Conservation (phyloP, 2,888 invertebrate species). For the Hymenopus coronatus region DNA sequence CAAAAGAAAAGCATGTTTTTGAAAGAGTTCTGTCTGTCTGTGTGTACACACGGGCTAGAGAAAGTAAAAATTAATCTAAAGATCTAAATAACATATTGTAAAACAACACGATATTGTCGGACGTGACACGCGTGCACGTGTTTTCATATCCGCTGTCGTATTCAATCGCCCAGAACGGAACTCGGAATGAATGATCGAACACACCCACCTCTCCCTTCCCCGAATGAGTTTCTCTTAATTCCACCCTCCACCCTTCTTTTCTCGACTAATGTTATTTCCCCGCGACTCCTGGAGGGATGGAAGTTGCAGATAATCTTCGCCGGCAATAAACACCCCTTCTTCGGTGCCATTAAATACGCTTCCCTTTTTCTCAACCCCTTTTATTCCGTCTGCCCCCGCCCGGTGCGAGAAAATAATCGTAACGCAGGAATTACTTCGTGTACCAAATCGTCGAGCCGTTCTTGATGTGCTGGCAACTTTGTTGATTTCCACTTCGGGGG, state of each 20-base stretch:
- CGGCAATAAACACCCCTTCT: conserved; percentile 12
- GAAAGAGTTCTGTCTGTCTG: too few relatives aligned
- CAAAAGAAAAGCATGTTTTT: too few relatives aligned
- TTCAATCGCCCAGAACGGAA: neutral
- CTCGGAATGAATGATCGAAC: neutral
- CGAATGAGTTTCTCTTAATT: neutral
- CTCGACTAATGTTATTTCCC: neutral
- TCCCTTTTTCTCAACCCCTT: neutral
- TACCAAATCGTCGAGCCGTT: neutral
- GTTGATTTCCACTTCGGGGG: conserved; percentile 14
- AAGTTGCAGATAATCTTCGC: conserved; percentile 1
- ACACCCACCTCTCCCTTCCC: too few relatives aligned
- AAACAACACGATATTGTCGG: too few relatives aligned
- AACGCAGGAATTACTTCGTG: conserved; percentile 6
- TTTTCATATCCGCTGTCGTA: neutral
- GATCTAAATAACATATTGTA: too few relatives aligned
- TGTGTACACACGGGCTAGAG: too few relatives aligned
- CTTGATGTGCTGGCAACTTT: neutral
- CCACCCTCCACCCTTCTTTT: neutral
- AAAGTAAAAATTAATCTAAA: too few relatives aligned
- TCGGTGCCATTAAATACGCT: neutral
- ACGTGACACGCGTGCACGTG: neutral
- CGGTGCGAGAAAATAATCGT: conserved; percentile 3
- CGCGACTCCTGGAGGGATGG: neutral
- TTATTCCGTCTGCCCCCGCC: neutral